Base-by-base conservation (phyloP, 1,140 invertebrate species). In the Cherax quadricarinatus region DNA sequence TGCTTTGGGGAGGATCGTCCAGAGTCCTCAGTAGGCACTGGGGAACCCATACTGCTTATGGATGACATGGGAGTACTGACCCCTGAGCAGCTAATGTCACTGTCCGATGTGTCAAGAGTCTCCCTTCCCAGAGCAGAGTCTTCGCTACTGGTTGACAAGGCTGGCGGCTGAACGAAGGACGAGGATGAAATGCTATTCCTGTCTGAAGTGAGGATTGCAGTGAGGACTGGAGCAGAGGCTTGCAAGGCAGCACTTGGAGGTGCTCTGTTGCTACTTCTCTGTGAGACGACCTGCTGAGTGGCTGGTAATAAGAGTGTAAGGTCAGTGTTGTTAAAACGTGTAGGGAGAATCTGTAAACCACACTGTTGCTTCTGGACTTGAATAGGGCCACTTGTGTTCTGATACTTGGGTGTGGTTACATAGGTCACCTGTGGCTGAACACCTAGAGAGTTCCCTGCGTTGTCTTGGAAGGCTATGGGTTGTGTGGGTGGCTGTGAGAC, bases 261-360 rank as follows among this genome's bases (percentile, higher is more conserved):
- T n/a, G 53, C 24, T 86, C 84, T 53, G 41, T 41, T 66, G 51
- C 41, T 82, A 57, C 18, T 60, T 70, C 24, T 75, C 48, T 83
- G 89, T 9, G 49, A 78, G 0, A 57, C 24, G 1, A 86, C 60
- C n/a, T 73, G 84, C 16, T 73, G 18, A 0, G 88, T 83, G 30
- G 89, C 53, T 5, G 89, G 84, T 18, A 91, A 97, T 18, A 98
- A 97, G 49, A 98, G 95, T 92, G 97, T 97, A 21, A 96, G 95
- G 70, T 95, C 96, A 93, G 53, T 75, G 41, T 70, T 81, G 62
- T 53, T 81, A 10, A 91, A 53, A 21, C 66, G 89, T 18, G 88
- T 70, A 21, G 87, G 82, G 10, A 79, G 62, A 24, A 87, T 57
- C 41, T 79, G 84, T 3, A 85, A 48, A 12, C 85, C 78, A 57